Evolutionary conservation across 2,888 invertebrate genomes (phyloP).

Genomic region (Teleogryllus oceanicus): DNA sequence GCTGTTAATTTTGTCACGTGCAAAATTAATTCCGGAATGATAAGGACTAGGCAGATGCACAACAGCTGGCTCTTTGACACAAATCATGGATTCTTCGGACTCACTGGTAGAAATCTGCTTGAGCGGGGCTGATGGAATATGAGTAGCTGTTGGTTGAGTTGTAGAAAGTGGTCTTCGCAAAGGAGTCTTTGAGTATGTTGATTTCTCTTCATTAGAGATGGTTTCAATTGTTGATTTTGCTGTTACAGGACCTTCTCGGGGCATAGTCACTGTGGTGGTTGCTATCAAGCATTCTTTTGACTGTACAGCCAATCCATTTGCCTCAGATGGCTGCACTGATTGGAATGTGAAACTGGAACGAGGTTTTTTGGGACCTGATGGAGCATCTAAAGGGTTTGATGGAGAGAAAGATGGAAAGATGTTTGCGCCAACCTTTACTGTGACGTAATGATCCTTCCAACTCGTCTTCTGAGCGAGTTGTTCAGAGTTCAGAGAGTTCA

Average conservation of each 20-base stretch:
- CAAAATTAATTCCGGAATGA: background rate
- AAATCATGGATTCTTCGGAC: background rate
- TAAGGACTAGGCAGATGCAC: conserved; percentile 25
- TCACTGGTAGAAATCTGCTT: background rate
- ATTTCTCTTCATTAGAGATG: conserved; percentile 44
- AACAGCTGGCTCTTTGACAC: background rate
- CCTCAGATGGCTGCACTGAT: background rate
- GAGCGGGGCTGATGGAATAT: background rate
- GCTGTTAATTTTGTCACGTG: conserved; percentile 38
- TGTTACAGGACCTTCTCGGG: conserved; percentile 62
- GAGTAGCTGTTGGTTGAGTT: background rate
- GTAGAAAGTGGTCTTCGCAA: background rate
- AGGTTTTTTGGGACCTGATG: conserved; percentile 45
- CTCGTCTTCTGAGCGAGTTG: conserved; percentile 82
- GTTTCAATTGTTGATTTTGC: conserved; percentile 70
- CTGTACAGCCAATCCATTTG: conserved; percentile 47
- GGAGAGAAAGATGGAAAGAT: no score
- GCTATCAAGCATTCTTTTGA: conserved; percentile 56
- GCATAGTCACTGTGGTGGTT: conserved; percentile 69
- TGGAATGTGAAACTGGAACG: conserved; percentile 34
- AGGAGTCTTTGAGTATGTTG: background rate
- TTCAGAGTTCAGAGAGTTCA: no score
- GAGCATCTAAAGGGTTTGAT: conserved; percentile 41
- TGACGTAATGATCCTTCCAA: conserved; percentile 52
- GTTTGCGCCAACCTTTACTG: conserved; percentile 39